These are phyloP conservation scores for Oryzias dopingdopingensis DNA, from an alignment of 2,797 vertebrate species.

Conservation along the genomic window DNA sequence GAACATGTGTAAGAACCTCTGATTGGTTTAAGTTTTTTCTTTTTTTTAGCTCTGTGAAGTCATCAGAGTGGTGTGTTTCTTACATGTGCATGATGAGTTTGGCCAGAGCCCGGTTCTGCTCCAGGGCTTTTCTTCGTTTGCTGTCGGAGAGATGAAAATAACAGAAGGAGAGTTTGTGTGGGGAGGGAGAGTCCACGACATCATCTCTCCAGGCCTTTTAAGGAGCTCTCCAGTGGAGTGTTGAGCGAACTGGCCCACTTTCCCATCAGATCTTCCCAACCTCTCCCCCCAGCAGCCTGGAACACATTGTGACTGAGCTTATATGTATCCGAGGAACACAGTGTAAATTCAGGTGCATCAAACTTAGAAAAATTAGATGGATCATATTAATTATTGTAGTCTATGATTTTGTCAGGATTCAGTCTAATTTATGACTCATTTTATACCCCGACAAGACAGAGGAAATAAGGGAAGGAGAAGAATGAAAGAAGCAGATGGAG, in stretches of 20 bases:
- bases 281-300: slow-evolving; percentile 54
- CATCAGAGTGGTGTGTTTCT: slow-evolving; percentile 65
- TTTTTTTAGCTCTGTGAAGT: slow-evolving; percentile 65
- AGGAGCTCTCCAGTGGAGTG: slow-evolving; percentile 79
- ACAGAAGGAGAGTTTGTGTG: slow-evolving; percentile 21
- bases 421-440: slow-evolving; percentile 27
- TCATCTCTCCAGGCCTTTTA: slow-evolving; percentile 83
- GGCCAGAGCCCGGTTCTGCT: slow-evolving; percentile 49
- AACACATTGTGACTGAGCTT: slow-evolving; percentile 48
- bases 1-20: not conserved
- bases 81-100: slow-evolving; percentile 68
- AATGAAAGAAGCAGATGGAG: slow-evolving; percentile 46
- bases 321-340: slow-evolving; percentile 31
- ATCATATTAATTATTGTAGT: not conserved
- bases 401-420: slow-evolving; percentile 37
- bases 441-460: slow-evolving; percentile 30
- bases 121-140: slow-evolving; percentile 51
- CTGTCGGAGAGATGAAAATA: slow-evolving; percentile 42
- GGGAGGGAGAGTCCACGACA: slow-evolving; percentile 66
- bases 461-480: slow-evolving; percentile 23
- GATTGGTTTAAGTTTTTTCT: slow-evolving; percentile 61
- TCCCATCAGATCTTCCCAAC: slow-evolving; percentile 71
- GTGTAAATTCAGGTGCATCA: slow-evolving; percentile 16
- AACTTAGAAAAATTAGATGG: not conserved
- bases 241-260: slow-evolving; percentile 74